Evolutionary conservation across 2,797 vertebrate genomes (phyloP).

Genomic region (Oreonectes daqikongensis): DNA sequence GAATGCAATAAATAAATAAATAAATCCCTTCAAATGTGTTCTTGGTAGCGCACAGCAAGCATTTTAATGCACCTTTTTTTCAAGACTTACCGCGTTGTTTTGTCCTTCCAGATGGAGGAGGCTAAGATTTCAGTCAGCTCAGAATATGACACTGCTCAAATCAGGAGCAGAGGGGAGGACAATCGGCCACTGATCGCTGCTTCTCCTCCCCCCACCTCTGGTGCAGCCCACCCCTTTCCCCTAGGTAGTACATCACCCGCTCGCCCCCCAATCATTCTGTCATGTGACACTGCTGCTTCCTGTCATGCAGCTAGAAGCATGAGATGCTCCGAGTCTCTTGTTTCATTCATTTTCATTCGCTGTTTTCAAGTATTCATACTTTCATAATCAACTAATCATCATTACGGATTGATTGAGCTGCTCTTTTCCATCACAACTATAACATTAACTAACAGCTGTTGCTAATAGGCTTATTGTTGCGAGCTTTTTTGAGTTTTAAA

Average conservation of each 20-base stretch:
- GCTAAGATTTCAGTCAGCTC: conserved; percentile 95
- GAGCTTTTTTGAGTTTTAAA: too few relatives aligned
- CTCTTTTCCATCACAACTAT: too few relatives aligned
- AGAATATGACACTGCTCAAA: conserved; percentile 99
- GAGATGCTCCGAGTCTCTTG: not conserved
- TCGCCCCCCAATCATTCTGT: conserved; percentile 8
- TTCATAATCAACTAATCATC: not conserved
- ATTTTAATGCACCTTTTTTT: conserved; percentile 42
- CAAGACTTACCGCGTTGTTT: conserved; percentile 79
- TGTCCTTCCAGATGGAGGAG: conserved; percentile 98
- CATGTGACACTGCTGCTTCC: conserved; percentile 11
- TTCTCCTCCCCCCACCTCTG: conserved; percentile 77
- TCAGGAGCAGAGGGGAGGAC: conserved; percentile 96
- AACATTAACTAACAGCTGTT: too few relatives aligned
- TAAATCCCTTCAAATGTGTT: not conserved
- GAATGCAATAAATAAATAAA: too few relatives aligned
- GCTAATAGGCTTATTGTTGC: too few relatives aligned
- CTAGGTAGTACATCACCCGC: conserved; percentile 73
- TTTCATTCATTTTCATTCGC: too few relatives aligned
- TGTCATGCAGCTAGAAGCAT: conserved; percentile 19
- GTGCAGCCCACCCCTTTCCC: conserved; percentile 69
- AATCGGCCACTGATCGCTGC: conserved; percentile 94
- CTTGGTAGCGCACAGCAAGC: not conserved
- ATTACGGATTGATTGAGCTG: too few relatives aligned
- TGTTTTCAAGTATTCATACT: conserved; percentile 10